Evolutionary conservation across 37 sponge, comb jelly and placozoan genomes (phyloP).

Genomic region (Beroe forskalii): DNA sequence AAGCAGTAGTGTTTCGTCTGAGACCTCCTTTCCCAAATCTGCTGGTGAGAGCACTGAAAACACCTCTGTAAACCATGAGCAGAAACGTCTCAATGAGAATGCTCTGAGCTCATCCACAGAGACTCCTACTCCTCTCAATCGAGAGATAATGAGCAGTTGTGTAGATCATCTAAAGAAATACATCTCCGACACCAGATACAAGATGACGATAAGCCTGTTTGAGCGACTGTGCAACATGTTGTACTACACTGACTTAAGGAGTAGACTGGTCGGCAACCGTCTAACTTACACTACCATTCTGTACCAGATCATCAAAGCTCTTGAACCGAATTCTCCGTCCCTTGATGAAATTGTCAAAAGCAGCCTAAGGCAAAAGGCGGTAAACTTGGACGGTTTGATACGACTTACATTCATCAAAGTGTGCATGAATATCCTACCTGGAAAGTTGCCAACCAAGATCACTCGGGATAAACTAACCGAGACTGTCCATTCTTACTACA

Average conservation of each 20-base stretch:
- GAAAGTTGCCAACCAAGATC: not conserved
- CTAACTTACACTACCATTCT: not conserved
- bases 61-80: not conserved
- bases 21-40: not conserved
- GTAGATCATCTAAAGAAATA: not conserved
- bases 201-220: not conserved
- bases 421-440: not conserved
- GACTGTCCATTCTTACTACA: not conserved
- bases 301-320: not conserved
- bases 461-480: not conserved
- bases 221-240: not conserved
- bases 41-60: not conserved
- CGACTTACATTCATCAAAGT: not conserved
- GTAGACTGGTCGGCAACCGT: not conserved
- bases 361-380: not conserved
- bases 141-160: not conserved
- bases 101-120: not conserved
- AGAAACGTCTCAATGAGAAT: not conserved
- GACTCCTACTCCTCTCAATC: not conserved
- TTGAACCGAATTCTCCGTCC: not conserved
- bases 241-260: not conserved
- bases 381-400: not conserved
- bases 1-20: not conserved
- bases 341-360: not conserved
- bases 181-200: not conserved